Evolutionary conservation across 2,113 vertebrate species (phyloP).

Genomic region (pig (Sus scrofa)): T2T-Sscrofa CM000820.6:139382001-139382500

Average conservation of each 20-base stretch:
- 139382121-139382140: constrained; percentile 37
- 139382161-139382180: neutral
- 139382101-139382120: neutral
- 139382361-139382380: neutral
- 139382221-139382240: neutral
- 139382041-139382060: neutral
- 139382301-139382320: neutral
- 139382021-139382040: neutral
- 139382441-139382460: neutral
- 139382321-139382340: neutral
- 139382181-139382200: neutral
- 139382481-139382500: neutral
- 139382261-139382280: neutral
- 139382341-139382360: neutral
- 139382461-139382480: neutral
- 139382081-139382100: neutral
- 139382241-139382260: neutral
- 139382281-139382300: neutral
- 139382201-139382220: neutral
- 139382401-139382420: neutral
- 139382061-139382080: constrained; percentile 3
- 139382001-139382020: neutral
- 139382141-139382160: neutral
- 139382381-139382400: neutral
- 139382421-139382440: neutral